Percentiles rank a stretch among this genome's conserved stretches.
phyloP scores from a whole-genome alignment of 2,113 vertebrate species.

The Hippolais icterina region DNA sequence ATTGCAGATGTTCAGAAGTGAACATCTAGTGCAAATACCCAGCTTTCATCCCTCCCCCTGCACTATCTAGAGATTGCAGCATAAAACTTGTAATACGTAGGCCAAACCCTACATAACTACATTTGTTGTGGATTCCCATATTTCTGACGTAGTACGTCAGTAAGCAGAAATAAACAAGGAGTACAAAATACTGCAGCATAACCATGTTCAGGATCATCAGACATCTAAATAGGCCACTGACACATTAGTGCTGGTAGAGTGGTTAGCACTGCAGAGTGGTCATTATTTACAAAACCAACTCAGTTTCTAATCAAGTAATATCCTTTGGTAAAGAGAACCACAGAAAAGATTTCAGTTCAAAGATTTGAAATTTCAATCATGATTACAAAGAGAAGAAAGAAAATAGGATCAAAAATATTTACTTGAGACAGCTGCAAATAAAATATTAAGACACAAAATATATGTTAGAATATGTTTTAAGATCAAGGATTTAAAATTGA shows the following conservation, averaged over 20 bases:
- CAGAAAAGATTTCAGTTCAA: background rate
- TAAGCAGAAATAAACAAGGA: background rate
- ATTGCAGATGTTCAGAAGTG: background rate
- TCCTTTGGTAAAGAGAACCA: background rate
- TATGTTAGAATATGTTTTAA: background rate
- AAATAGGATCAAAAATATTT: background rate
- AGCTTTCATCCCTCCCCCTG: background rate
- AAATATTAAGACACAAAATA: background rate
- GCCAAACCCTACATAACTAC: background rate
- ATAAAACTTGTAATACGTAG: background rate
- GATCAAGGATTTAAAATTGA: background rate
- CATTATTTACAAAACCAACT: background rate
- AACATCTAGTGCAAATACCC: background rate
- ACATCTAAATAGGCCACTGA: background rate
- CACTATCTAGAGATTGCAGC: background rate
- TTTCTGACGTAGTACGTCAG: background rate
- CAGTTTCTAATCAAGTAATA: background rate
- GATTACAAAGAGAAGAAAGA: background rate
- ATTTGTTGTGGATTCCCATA: background rate
- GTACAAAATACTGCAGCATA: background rate
- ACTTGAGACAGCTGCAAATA: background rate
- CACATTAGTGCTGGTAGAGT: background rate
- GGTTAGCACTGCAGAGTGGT: background rate
- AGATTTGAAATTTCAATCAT: background rate
- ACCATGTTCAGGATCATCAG: background rate